Evolutionary conservation across 1,140 invertebrate genomes (phyloP), one percentile per base, ranked within the genome.

Genomic region (Parapsyche elsis): DNA sequence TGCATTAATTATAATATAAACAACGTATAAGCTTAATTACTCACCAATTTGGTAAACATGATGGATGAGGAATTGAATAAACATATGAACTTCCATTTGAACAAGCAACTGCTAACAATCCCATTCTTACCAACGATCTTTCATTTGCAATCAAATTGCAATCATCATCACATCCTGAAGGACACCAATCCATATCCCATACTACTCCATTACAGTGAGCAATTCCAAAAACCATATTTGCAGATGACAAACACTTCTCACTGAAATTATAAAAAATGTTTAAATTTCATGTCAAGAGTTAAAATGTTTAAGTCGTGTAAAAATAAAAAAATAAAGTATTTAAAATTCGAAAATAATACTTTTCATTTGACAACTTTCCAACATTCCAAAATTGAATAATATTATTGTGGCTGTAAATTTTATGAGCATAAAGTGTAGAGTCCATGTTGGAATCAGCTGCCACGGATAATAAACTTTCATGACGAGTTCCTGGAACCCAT

Each of bases 121-220:
- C 94, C 83, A 94, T 87, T 85, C 92, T 88, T 53, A 84, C 84
- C 0, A 12, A 44, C 26, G 64, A 67, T 24, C 14, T 26, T 76
- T 59, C 86, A 70, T 53, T 81, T 78, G 73, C 80, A 75, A 14
- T 9, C 2, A 9, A 5, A 61, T 71, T n/a, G 57, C 49, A 57
- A 76, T 53, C 44, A 67, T 92, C 88, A 80, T 90, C 91, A 81
- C 91, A 91, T 21, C 94, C 94, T 0, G 93, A 94, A 12, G 94
- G 94, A 87, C 94, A 95, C 93, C 94, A 95, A 84, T 91, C 91
- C 85, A 95, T 87, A 45, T 90, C 88, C 92, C 92, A 94, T 12
- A 94, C 86, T 9, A 90, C 90, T n/a, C 94, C 94, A 82, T 87
- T 89, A 19, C 92, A 88, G 84, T 94, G 92, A 30, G 89, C 89